Percentiles rank a stretch among this genome's conserved stretches.
These are phyloP conservation scores for Calyptomena viridis DNA, from an alignment of 2,113 vertebrate species.

Conservation along the genomic window DNA sequence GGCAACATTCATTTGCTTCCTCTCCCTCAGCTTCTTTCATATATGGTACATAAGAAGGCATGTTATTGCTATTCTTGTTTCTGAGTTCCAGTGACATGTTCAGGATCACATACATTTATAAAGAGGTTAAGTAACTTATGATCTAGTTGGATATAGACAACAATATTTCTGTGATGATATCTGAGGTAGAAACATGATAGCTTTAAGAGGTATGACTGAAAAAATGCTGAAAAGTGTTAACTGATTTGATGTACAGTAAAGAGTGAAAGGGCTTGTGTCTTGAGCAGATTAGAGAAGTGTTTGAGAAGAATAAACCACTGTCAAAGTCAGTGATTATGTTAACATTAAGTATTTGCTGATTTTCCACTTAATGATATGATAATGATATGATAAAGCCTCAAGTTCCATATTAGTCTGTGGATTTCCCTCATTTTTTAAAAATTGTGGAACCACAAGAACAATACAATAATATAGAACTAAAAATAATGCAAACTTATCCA, in stretches of 20 bases:
- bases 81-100: neutral
- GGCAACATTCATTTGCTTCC: neutral
- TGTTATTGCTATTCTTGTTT: neutral
- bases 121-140: neutral
- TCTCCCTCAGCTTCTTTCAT: neutral
- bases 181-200: neutral
- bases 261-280: neutral
- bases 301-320: neutral
- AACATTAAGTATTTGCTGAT: neutral
- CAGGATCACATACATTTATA: neutral
- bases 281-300: neutral
- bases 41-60: neutral
- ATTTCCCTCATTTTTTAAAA: too few relatives aligned
- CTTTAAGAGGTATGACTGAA: neutral
- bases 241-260: neutral
- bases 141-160: neutral
- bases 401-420: neutral
- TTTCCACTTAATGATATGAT: neutral
- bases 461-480: neutral
- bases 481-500: neutral
- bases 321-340: neutral
- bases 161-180: neutral
- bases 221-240: neutral
- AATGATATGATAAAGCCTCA: neutral
- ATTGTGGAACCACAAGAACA: neutral